Conservation (phyloP, 2,113 vertebrate species). For the Gasterosteus nipponicus region DNA sequence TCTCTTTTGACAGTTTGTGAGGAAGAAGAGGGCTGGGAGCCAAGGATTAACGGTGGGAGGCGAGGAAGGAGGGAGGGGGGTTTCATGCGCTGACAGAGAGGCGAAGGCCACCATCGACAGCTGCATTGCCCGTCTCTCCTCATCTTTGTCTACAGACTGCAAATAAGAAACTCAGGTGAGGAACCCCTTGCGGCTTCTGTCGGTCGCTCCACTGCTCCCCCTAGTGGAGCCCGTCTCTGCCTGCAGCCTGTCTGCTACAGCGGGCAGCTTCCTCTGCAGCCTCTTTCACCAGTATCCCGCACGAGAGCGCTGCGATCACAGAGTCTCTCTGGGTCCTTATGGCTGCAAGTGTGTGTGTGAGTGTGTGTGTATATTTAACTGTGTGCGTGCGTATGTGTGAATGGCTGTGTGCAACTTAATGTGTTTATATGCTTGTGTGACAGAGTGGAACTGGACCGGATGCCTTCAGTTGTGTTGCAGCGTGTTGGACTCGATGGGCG, state of each 20-base stretch:
- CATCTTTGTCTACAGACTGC: slow-evolving; percentile 56
- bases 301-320: slow-evolving; percentile 66
- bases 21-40: slow-evolving; percentile 40
- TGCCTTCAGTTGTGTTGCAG: slow-evolving; percentile 98
- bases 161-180: slow-evolving; percentile 59
- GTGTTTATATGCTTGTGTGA: slow-evolving; percentile 60
- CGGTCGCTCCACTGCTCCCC: slow-evolving; percentile 63
- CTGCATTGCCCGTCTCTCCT: slow-evolving; percentile 30
- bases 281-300: slow-evolving; percentile 37
- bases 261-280: slow-evolving; percentile 63
- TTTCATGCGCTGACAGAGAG: slow-evolving; percentile 19
- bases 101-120: slow-evolving; percentile 7
- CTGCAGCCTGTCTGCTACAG: slow-evolving; percentile 50
- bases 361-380: slow-evolving; percentile 56
- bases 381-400: slow-evolving; percentile 35
- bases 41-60: slow-evolving; percentile 30
- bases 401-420: slow-evolving; percentile 59
- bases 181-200: slow-evolving; percentile 72
- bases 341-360: slow-evolving; percentile 63
- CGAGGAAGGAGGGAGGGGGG: neutral
- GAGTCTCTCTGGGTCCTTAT: slow-evolving; percentile 73
- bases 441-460: slow-evolving; percentile 50
- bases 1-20: slow-evolving; percentile 67
- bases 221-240: slow-evolving; percentile 51
- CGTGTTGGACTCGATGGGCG: slow-evolving; percentile 99